These are phyloP conservation scores for Cheilosia vulpina DNA, from an alignment of 2,888 invertebrate species.

Conservation along the genomic window DNA sequence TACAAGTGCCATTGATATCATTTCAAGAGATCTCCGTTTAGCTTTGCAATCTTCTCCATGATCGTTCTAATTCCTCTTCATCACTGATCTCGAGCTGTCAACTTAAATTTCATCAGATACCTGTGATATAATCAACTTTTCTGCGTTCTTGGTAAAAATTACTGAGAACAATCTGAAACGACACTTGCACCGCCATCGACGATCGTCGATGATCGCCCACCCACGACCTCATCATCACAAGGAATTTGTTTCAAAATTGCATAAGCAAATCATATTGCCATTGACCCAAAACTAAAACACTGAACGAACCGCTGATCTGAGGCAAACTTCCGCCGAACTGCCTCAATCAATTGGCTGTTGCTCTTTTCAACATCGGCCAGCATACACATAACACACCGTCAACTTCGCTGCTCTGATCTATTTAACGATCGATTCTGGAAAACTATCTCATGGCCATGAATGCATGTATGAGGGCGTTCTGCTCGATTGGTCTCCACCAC, in stretches of 20 bases:
- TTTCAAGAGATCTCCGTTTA: not conserved
- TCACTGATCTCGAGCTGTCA: conserved; percentile 8
- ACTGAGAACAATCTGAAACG: conserved; percentile 29
- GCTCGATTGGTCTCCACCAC: conserved; percentile 66
- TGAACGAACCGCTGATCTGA: conserved; percentile 8
- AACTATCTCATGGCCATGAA: conserved; percentile 72
- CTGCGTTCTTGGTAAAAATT: conserved; percentile 2
- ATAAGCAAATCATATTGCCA: conserved; percentile 56
- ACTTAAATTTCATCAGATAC: not conserved
- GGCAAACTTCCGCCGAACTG: conserved; percentile 41
- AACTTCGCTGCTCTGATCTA: conserved; percentile 14
- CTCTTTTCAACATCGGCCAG: conserved; percentile 2
- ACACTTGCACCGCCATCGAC: conserved; percentile 57
- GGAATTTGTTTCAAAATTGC: conserved; percentile 24
- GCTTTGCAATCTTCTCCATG: conserved; percentile 1
- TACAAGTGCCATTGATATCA: too few relatives aligned
- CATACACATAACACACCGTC: not conserved
- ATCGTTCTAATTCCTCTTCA: conserved; percentile 23
- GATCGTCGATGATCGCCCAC: conserved; percentile 42
- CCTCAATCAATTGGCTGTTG: conserved; percentile 20
- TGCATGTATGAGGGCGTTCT: conserved; percentile 69
- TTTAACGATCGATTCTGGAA: conserved; percentile 65
- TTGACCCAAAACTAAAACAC: conserved; percentile 65
- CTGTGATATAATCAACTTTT: conserved; percentile 12
- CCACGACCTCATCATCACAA: conserved; percentile 15